These are phyloP conservation scores for Xiphophorus couchianus DNA, from an alignment of 2,113 vertebrate genomes.

Conservation along the genomic window DNA sequence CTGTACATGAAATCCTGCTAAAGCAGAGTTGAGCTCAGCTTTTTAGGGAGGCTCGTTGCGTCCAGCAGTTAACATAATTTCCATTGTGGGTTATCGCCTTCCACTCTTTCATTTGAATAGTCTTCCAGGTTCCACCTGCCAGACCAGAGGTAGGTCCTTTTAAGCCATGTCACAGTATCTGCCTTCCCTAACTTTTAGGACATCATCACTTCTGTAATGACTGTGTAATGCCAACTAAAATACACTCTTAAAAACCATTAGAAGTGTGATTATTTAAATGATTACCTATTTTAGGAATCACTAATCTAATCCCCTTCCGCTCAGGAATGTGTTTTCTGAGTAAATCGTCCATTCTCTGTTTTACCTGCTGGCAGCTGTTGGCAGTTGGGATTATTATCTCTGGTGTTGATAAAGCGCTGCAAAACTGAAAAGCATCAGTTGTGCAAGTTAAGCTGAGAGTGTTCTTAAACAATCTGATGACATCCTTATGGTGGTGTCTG, in stretches of 20 bases:
- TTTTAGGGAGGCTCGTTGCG: background rate
- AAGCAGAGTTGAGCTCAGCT: background rate
- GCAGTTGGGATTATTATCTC: conserved; percentile 39
- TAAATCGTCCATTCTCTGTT: conserved; percentile 28
- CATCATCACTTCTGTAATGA: background rate
- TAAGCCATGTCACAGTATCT: conserved; percentile 15
- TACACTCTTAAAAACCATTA: background rate
- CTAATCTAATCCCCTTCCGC: background rate
- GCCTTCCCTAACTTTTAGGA: background rate
- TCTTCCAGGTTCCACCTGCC: conserved; percentile 37
- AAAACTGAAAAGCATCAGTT: conserved; percentile 1
- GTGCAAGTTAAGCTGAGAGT: background rate
- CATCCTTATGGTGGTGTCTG: background rate
- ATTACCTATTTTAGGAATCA: conserved; percentile 2
- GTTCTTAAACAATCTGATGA: background rate
- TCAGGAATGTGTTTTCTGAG: conserved; percentile 14
- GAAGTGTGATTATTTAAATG: background rate
- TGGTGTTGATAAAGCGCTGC: conserved; percentile 9
- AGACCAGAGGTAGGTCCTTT: conserved; percentile 10
- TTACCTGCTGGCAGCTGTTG: conserved; percentile 37
- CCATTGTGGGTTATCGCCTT: conserved; percentile 56
- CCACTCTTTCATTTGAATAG: conserved; percentile 64
- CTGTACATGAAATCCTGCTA: background rate
- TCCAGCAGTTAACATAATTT: conserved; percentile 55
- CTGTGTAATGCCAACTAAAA: background rate